Conservation (phyloP, 2,797 vertebrate genomes). For the Sebastes trivittatus region DNA sequence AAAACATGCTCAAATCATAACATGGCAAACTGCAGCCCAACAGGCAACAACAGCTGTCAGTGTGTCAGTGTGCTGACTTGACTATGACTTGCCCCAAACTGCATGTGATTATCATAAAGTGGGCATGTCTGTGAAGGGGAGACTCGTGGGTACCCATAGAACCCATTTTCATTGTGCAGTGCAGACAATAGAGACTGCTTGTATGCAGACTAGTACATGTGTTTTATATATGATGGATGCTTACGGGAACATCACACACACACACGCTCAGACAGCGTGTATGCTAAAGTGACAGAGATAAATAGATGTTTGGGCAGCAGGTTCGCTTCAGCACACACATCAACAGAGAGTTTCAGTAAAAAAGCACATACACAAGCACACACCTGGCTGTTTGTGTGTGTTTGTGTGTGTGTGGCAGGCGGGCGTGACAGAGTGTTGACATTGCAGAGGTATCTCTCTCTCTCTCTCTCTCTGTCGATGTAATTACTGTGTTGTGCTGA, state of each 20-base stretch:
- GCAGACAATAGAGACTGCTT: neutral
- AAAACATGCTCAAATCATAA: too few relatives aligned
- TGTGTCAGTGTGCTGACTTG: too few relatives aligned
- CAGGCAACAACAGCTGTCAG: too few relatives aligned
- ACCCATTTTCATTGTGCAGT: too few relatives aligned
- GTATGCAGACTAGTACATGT: neutral
- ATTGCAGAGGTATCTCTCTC: constrained; percentile 7
- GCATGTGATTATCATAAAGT: too few relatives aligned
- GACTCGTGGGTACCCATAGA: too few relatives aligned
- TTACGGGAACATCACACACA: neutral
- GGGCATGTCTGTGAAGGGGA: too few relatives aligned
- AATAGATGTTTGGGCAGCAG: constrained; percentile 32
- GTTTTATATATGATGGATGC: neutral
- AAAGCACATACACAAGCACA: neutral
- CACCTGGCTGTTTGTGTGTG: neutral
- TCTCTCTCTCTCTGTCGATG: neutral
- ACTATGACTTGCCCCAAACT: too few relatives aligned
- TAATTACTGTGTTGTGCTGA: constrained; percentile 60
- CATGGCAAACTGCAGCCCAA: too few relatives aligned
- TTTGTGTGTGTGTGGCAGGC: neutral
- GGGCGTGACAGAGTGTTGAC: constrained; percentile 20
- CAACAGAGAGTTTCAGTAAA: neutral
- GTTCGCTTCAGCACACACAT: constrained; percentile 20
- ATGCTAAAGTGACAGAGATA: constrained; percentile 28
- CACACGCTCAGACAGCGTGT: neutral